Evolutionary conservation across 2,888 invertebrate species (phyloP).

Genomic region (Gymnocheta viridis): DNA sequence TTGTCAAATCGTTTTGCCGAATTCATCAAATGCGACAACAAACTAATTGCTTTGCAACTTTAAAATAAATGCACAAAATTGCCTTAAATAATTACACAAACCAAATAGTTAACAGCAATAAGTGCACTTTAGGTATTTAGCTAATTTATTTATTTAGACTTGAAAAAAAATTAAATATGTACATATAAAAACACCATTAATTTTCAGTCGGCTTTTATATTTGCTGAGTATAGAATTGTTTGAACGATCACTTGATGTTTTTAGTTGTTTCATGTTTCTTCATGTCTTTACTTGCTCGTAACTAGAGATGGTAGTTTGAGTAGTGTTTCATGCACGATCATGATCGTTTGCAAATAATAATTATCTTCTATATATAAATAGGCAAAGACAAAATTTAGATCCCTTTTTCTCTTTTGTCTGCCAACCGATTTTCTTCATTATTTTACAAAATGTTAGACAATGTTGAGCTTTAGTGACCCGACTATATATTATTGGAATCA

Average conservation of each 20-base stretch:
- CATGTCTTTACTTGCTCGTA: neutral
- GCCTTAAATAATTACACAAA: constrained; percentile 20
- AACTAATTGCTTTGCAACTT: constrained; percentile 33
- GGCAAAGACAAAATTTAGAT: too few relatives aligned
- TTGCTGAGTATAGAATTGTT: constrained; percentile 9
- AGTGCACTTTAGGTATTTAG: constrained; percentile 12
- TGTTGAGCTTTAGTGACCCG: too few relatives aligned
- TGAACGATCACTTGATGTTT: constrained; percentile 24
- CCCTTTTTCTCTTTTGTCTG: neutral
- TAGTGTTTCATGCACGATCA: neutral
- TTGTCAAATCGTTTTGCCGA: constrained; percentile 31
- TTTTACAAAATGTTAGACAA: too few relatives aligned
- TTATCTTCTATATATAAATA: too few relatives aligned
- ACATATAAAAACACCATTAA: neutral
- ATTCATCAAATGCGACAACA: constrained; percentile 5
- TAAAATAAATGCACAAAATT: constrained; percentile 4
- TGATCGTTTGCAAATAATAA: neutral
- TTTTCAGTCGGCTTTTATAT: constrained; percentile 25
- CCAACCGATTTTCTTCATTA: neutral
- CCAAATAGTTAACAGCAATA: neutral
- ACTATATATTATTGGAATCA: too few relatives aligned
- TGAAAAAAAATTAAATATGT: neutral
- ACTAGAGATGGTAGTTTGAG: neutral
- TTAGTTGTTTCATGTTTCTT: constrained; percentile 7
- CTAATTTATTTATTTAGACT: constrained; percentile 31